These are phyloP conservation scores for Sciurus carolinensis DNA, from an alignment of 2,797 vertebrate species.

Conservation along the genomic window DNA sequence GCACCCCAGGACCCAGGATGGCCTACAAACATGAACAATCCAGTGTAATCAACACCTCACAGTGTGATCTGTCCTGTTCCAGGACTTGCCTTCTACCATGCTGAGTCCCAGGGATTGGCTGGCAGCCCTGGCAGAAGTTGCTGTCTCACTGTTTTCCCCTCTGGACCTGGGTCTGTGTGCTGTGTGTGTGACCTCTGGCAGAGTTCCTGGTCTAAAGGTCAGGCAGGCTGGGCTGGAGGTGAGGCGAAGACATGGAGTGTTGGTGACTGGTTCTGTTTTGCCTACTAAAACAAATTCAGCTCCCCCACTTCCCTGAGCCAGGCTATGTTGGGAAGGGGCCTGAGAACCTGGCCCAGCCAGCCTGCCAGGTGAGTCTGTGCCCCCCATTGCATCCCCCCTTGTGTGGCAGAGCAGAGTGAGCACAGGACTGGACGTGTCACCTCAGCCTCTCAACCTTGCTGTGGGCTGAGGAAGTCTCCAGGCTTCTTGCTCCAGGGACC, in stretches of 20 bases:
- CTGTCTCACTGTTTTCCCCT: neutral
- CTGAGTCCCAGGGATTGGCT: neutral
- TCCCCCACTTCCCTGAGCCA: neutral
- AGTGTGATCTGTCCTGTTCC: accelerated
- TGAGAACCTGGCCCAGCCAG: neutral
- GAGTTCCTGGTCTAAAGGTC: neutral
- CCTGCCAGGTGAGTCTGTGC: too few species aligned
- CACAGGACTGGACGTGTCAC: accelerated
- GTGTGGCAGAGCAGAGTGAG: too few species aligned
- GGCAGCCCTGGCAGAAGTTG: too few species aligned
- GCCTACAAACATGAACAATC: accelerated
- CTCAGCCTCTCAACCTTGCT: too few species aligned
- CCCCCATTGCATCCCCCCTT: accelerated
- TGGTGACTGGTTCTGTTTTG: neutral
- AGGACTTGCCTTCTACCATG: neutral
- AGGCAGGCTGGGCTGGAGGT: neutral
- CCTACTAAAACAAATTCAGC: neutral
- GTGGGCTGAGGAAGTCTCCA: neutral
- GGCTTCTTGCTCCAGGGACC: neutral
- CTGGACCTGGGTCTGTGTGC: neutral
- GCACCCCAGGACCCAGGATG: neutral
- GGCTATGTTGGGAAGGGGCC: neutral
- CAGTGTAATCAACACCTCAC: accelerated
- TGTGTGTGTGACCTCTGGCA: neutral
- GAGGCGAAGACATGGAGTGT: neutral